Evolutionary conservation across 2,113 vertebrate genomes (phyloP).

Genomic region (Petromus typicus): DNA sequence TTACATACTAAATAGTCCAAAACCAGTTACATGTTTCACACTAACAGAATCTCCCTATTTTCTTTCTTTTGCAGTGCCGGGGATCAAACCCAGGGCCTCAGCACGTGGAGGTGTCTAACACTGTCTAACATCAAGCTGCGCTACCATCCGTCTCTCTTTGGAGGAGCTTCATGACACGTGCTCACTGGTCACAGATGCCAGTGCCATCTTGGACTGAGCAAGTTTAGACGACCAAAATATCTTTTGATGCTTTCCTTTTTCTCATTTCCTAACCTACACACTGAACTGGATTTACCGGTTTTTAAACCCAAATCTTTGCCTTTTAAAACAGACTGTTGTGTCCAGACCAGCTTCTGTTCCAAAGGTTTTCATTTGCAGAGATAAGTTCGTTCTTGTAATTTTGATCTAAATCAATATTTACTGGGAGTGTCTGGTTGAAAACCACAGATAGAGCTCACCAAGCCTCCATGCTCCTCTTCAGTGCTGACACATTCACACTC

Average conservation of each 20-base stretch:
- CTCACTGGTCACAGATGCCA: background rate
- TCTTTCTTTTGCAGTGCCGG: background rate
- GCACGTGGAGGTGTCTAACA: background rate
- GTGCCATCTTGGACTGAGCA: background rate
- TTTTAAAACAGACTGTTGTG: background rate
- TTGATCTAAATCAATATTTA: background rate
- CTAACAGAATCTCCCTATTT: background rate
- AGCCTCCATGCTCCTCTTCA: background rate
- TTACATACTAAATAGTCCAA: background rate
- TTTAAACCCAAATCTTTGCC: conserved; percentile 32
- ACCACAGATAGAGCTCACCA: background rate
- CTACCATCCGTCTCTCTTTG: background rate
- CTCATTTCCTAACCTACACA: background rate
- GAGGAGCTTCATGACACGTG: background rate
- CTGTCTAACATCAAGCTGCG: background rate
- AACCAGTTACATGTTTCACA: background rate
- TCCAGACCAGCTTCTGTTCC: background rate
- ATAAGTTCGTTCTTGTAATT: background rate
- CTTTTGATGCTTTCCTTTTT: background rate
- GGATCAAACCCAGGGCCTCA: background rate
- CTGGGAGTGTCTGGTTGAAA: background rate
- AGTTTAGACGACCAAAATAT: background rate
- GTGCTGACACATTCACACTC: conserved; percentile 43
- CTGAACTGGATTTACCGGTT: background rate
- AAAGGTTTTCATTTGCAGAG: background rate